Percentiles rank a stretch among this genome's conserved stretches.
These are phyloP conservation scores for Ophiothrix spiculata DNA, from an alignment of 35 echinoderm and acorn worm genomes.

Conservation along the genomic window DNA sequence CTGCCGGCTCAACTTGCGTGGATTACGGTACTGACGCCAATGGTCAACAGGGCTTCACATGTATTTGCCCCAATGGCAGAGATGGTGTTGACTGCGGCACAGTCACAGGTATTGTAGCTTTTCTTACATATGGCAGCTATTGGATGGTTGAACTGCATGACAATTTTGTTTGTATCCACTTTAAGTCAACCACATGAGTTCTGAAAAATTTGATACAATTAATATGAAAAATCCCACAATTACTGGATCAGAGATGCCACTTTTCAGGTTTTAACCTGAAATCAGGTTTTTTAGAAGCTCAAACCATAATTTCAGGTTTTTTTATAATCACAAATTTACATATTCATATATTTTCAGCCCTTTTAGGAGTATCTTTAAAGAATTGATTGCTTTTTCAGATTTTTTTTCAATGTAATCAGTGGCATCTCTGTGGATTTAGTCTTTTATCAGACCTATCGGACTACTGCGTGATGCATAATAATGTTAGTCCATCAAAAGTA, in stretches of 20 bases:
- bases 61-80: conserved; percentile 1
- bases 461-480: too few species aligned
- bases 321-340: not conserved
- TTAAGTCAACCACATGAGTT: too few species aligned
- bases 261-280: too few species aligned
- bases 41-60: not conserved
- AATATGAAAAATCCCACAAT: not conserved
- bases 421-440: not conserved
- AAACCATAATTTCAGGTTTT: not conserved
- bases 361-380: not conserved
- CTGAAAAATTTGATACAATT: too few species aligned
- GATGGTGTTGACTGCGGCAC: not conserved
- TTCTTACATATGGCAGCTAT: not conserved
- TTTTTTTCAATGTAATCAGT: not conserved
- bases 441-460: too few species aligned
- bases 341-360: not conserved
- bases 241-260: not conserved
- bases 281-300: not conserved
- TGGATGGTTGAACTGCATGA: not conserved
- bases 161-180: too few species aligned
- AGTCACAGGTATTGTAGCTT: not conserved
- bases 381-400: not conserved
- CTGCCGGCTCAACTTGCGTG: not conserved
- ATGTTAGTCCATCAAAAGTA: too few species aligned
- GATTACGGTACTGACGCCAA: not conserved